Percentiles rank a stretch among this genome's conserved stretches.
These are phyloP conservation scores for Peromyscus maniculatus DNA, from an alignment of 2,113 vertebrate species.

Conservation along the genomic window DNA sequence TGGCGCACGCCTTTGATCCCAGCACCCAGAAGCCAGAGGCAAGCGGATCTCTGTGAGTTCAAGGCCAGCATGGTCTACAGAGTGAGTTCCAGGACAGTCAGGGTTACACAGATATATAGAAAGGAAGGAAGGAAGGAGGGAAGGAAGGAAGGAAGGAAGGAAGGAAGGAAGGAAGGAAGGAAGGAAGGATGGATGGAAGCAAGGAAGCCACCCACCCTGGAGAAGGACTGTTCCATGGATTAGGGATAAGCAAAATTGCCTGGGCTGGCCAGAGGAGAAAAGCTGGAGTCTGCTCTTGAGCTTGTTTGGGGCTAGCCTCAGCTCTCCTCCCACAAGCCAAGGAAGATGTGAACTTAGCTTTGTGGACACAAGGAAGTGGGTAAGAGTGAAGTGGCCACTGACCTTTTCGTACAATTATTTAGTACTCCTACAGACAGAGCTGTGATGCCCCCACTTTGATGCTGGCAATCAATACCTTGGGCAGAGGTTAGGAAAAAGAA, in stretches of 20 bases:
- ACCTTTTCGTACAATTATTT: too few relatives aligned
- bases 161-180: background rate
- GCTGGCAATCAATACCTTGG: background rate
- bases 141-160: background rate
- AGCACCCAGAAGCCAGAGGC: background rate
- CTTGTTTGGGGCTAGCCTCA: background rate
- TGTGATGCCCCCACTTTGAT: background rate
- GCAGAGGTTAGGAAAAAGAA: background rate
- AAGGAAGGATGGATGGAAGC: background rate
- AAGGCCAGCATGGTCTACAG: background rate
- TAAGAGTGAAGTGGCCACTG: background rate
- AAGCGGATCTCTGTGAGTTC: background rate
- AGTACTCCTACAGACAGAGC: background rate
- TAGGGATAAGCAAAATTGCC: background rate
- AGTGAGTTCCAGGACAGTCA: background rate
- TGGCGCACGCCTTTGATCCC: rapidly evolving
- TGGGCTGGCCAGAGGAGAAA: background rate
- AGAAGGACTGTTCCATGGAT: background rate
- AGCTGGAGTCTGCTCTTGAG: too few relatives aligned
- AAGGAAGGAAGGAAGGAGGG: background rate
- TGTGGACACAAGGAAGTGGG: background rate
- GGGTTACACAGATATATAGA: background rate
- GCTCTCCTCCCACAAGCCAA: background rate
- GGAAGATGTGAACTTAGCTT: background rate
- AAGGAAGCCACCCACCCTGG: background rate